phyloP scores from a whole-genome alignment of 2,888 invertebrate species.

The Syrphus vitripennis region DNA sequence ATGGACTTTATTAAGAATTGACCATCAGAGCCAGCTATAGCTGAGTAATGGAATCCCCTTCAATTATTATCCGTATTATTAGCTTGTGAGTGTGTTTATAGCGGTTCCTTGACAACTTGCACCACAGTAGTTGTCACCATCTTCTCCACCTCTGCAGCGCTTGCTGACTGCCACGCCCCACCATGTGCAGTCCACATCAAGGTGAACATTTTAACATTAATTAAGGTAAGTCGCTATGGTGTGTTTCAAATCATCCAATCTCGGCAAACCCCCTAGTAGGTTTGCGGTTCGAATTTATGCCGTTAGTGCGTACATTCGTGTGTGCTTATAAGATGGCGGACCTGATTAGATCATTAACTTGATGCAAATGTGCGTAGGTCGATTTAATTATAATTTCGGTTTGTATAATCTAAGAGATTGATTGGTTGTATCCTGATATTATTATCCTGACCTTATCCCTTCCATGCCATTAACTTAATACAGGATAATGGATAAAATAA shows the following conservation, averaged over 20 bases:
- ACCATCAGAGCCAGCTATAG: too few species aligned
- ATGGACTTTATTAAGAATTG: conserved; percentile 51
- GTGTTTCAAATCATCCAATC: background rate
- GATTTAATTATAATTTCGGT: conserved; percentile 37
- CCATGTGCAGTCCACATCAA: background rate
- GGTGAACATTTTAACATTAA: conserved; percentile 20
- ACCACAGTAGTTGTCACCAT: background rate
- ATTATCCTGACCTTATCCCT: background rate
- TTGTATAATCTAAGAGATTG: conserved; percentile 25
- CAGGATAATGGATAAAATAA: background rate
- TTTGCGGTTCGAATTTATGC: background rate
- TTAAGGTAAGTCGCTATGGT: background rate
- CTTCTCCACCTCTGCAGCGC: background rate
- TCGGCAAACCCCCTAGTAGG: background rate
- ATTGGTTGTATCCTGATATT: background rate
- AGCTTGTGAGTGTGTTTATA: background rate
- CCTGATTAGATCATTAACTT: conserved; percentile 45
- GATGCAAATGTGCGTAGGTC: conserved; percentile 26
- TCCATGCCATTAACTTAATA: background rate
- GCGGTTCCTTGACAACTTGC: background rate
- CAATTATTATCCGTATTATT: conserved; percentile 18
- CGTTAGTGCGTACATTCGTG: background rate
- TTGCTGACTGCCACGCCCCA: background rate
- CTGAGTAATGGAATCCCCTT: conserved; percentile 48
- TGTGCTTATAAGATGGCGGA: background rate